Base-by-base conservation (phyloP, 2,113 vertebrate genomes). In the Rhombomys opimus region DNA sequence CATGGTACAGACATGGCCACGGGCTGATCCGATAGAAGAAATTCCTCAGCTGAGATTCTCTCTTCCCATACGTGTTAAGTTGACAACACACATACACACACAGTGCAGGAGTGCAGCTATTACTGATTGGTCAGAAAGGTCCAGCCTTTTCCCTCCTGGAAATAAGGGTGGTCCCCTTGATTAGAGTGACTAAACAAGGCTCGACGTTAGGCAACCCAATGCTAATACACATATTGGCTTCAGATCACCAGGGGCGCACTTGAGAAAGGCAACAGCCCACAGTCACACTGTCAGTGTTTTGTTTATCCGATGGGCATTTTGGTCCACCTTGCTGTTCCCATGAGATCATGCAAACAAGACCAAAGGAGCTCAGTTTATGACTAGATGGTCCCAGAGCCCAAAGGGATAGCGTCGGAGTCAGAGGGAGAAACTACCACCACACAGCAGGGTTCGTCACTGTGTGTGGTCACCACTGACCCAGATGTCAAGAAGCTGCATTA, bases 191-290 rank as follows among this genome's bases (percentile, higher is more conserved):
- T 25, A 27, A 18, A 10, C 6, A 5, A 70, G 14, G 35, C 4
- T 18, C 1, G 20, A 22, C 25, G 0, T 1, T 0, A 9, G 12
- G 13, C 46, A 52, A 0, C 57, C 20, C 2, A 65, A 59, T 2
- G 25, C 9, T 7, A 6, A 18, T 2, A 5, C 35, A 20, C 0
- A 14, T 4, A 30, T 11, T 54, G 1, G 2, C 0, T 1, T 1
- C 2, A 4, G n/a, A 20, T 65, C 88, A 9, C 52, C 4, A 13
- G 10, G 57, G 84, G 46, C 18, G 17, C 27, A 6, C 23, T 17
- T 12, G 7, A 76, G 81, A 18, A 54, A 17, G 41, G 57, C 23
- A 18, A 14, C n/a, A 23, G 0, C 10, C 7, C n/a, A 3, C 1
- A n/a, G 6, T 12, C 6, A 0, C 0, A 7, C 25, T 1, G 0